phyloP scores from a whole-genome alignment of 2,797 vertebrate species.

The Crocodylus rhombifer region DNA sequence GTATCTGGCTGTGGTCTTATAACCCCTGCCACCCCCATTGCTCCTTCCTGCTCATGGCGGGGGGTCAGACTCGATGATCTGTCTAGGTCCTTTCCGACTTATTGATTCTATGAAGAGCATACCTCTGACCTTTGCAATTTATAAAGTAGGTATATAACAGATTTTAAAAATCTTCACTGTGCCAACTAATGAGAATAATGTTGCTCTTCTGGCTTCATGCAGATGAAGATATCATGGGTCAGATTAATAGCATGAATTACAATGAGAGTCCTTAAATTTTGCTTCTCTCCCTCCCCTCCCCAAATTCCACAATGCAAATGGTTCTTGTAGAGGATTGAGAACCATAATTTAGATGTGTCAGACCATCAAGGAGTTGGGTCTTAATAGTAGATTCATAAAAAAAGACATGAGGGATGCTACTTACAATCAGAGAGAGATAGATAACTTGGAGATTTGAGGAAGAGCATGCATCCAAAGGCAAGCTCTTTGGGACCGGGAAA shows the following conservation, averaged over 20 bases:
- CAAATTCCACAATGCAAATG: neutral
- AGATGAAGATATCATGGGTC: slow-evolving; percentile 53
- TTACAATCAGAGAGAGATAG: neutral
- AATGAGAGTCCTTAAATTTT: slow-evolving; percentile 17
- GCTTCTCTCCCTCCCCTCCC: neutral
- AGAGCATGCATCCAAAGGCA: neutral
- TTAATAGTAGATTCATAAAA: neutral
- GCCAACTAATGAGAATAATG: slow-evolving; percentile 19
- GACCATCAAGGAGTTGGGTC: neutral
- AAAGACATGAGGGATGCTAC: neutral
- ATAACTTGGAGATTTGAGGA: neutral
- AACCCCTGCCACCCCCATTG: no score
- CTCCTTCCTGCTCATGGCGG: no score
- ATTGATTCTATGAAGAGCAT: neutral
- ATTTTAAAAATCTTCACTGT: slow-evolving; percentile 43
- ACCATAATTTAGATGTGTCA: neutral
- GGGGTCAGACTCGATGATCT: no score
- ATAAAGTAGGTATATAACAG: neutral
- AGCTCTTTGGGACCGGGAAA: neutral
- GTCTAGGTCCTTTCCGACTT: no score
- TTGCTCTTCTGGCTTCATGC: neutral
- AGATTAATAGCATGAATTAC: neutral
- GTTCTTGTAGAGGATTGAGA: neutral
- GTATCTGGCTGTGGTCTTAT: no score
- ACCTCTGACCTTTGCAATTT: neutral